Base-by-base conservation (phyloP, 2,113 vertebrate genomes). In the Paradisaea rubra region DNA sequence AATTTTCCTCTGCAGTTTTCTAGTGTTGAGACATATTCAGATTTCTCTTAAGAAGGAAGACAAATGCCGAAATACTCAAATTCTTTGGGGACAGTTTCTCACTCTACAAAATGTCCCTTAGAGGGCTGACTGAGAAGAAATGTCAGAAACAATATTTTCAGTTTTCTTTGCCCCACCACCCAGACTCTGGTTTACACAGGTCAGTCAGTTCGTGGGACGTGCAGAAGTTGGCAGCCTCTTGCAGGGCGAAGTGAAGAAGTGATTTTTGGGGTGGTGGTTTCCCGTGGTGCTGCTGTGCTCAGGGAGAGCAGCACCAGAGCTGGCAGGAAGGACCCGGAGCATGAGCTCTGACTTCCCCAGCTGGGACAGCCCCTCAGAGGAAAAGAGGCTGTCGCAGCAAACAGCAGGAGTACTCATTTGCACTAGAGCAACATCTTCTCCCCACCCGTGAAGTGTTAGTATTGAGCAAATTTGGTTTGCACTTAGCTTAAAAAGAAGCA, bases 41-140 rank as follows among this genome's bases (percentile, higher is more conserved):
- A 35, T 39, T 87, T 78, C 54, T 61, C 23, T 74, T n/a, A 65
- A 91, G 47, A 79, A 84, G 15, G n/a, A 87, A 89, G 72, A 72
- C 39, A 71, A 91, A 76, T 57, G n/a, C 9, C 0, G 5, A 61
- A 37, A 64, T 42, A 6, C 10, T 11, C 12, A 56, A 0, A 37
- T 57, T 49, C 77, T 87, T 41, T 65, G 31, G 35, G 20, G 66
- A 31, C 24, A 17, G 42, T 47, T 87, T 85, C 53, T 87, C 37
- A 8, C n/a, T 82, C 53, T 33, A 22, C 13, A 19, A n/a, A 59
- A 25, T 2, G 13, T n/a, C 50, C 31, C 57, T 87, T 33, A 33
- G 78, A 61, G 56, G 16, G 28, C 17, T 59, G 66, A 33, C 31
- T 30, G 66, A 37, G 35, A 56, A 49, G 59, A 49, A 60, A 28